Evolutionary conservation across 2,113 vertebrate genomes (phyloP).

Genomic region (Notarius quadriscutis): DNA sequence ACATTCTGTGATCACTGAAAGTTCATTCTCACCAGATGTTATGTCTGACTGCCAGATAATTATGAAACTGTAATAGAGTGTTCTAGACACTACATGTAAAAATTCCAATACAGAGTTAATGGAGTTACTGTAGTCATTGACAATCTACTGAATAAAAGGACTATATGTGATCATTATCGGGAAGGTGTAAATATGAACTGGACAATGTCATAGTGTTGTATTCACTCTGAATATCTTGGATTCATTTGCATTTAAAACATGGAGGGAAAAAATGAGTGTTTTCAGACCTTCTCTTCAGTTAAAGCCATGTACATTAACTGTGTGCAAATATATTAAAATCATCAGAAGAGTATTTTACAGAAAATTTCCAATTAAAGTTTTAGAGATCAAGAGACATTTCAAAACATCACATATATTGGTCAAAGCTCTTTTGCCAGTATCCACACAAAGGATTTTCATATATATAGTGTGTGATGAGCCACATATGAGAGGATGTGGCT

Average conservation of each 20-base stretch:
- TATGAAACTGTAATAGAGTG: background rate
- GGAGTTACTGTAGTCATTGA: background rate
- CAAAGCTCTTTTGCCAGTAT: slow-evolving; percentile 18
- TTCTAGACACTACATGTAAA: background rate
- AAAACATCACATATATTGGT: slow-evolving; percentile 17
- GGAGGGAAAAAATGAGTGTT: background rate
- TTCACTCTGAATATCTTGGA: background rate
- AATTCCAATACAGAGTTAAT: background rate
- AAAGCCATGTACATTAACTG: background rate
- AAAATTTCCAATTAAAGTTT: slow-evolving; percentile 1
- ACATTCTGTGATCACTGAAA: background rate
- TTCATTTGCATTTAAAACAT: background rate
- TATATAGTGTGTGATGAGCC: slow-evolving; percentile 8
- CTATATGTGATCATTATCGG: background rate
- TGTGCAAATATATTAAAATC: background rate
- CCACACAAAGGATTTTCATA: slow-evolving; percentile 14
- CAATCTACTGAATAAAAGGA: background rate
- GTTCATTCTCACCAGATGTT: slow-evolving; percentile 6
- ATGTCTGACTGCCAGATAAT: background rate
- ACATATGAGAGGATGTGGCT: slow-evolving; percentile 22
- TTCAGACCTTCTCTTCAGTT: background rate
- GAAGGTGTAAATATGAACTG: background rate
- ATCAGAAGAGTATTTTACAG: background rate
- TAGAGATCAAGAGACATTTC: background rate
- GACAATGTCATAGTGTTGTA: background rate